Evolutionary conservation across 1,140 invertebrate species (phyloP), one percentile per base, ranked within the genome.

Genomic region (Charaxes varanes): DNA sequence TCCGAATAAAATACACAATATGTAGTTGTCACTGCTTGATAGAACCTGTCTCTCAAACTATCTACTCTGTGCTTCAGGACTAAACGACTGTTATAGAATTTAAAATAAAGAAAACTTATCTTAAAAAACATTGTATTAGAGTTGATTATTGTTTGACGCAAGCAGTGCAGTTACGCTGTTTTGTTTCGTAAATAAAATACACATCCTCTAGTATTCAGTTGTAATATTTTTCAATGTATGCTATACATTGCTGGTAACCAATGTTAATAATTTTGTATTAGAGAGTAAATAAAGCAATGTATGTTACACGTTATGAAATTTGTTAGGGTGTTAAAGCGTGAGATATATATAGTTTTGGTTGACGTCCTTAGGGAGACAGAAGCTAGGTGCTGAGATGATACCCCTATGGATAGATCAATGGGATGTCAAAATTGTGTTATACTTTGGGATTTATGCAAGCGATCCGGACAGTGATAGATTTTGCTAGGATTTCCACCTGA

Each of bases 21-120:
- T 78, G 71, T 80, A 78, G 71, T 70, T 80, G 76, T 80, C 76
- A 78, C 52, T 53, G 43, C 59, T 71, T 80, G 76, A 80, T 80
- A 80, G 76, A 62, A 74, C 66, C 71, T 80, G 76, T 78, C 76
- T 78, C 44, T 80, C 76, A 78, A 77, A 72, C 71, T 77, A 73
- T 76, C 70, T 68, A 73, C 56, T 56, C 43, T 40, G 35, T 21
- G 14, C 24, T 10, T 28, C 12, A 8, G 17, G 27, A 11, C 8
- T 15, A 46, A 55, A 17, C 36, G 28, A 34, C n/a, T 42, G 50
- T 44, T 28, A 26, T 10, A 31, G 19, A n/a, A 11, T 5, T 7
- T 0, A 0, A 5, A 0, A 1, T 11, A 44, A 15, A 6, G n/a
- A 62, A 56, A 63, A 36, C 12, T 10, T 23, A 49, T 48, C 23